Evolutionary conservation across 2,888 invertebrate genomes (phyloP).

Genomic region (Syritta pipiens): DNA sequence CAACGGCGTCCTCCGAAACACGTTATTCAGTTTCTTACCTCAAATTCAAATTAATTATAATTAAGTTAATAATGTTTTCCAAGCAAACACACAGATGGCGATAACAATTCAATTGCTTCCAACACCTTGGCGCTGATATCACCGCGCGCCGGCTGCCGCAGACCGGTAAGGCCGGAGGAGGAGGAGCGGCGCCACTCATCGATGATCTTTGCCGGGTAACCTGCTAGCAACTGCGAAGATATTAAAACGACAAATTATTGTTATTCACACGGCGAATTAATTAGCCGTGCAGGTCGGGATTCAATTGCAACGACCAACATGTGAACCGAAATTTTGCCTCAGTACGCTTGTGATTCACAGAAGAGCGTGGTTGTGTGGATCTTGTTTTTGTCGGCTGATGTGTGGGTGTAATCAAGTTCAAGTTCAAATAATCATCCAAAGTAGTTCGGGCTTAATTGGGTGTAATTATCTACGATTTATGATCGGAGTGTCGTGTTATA

Average conservation of each 20-base stretch:
- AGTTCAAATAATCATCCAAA: constrained; percentile 9
- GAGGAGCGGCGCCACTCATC: not conserved
- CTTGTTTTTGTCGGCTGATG: not conserved
- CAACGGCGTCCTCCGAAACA: not conserved
- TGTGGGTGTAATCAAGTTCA: constrained; percentile 22
- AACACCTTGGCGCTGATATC: constrained; percentile 30
- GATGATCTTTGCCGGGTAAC: not conserved
- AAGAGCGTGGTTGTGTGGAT: not conserved
- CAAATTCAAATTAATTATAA: constrained; percentile 15
- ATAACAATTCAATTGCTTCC: not conserved
- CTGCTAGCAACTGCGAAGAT: not conserved
- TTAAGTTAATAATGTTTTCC: not conserved
- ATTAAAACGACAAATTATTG: constrained; percentile 4
- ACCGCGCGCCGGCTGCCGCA: not conserved
- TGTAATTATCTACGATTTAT: constrained; percentile 6
- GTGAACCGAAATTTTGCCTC: not conserved
- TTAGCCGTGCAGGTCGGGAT: not conserved
- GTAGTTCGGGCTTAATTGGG: not conserved
- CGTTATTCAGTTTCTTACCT: constrained; percentile 1
- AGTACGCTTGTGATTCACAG: not conserved
- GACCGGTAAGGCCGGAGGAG: not conserved
- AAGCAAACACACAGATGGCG: not conserved
- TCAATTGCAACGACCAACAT: not conserved
- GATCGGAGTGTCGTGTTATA: not conserved
- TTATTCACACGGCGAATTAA: constrained; percentile 7